phyloP scores from a whole-genome alignment of 2,888 invertebrate species.

The Pristionchus exspectatus region DNA sequence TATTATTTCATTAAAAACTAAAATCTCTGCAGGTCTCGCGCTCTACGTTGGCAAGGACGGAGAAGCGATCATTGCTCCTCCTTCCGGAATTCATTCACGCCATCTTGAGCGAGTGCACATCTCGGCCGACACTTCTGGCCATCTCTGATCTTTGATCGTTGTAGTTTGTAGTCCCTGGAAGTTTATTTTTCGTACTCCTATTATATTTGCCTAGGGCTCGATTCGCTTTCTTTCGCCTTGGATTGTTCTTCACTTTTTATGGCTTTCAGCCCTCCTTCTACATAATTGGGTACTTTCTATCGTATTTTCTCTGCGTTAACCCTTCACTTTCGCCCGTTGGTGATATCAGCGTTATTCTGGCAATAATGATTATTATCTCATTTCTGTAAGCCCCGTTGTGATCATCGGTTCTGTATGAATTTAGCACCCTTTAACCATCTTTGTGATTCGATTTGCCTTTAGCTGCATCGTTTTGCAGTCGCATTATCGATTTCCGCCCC shows the following conservation, averaged over 20 bases:
- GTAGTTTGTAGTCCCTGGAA: not conserved
- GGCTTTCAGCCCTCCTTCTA: not conserved
- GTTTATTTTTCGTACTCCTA: not conserved
- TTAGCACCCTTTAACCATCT: not conserved
- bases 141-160: conserved; percentile 50
- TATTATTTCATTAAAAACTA: no score
- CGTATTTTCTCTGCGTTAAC: not conserved
- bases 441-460: conserved; percentile 21
- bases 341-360: conserved; percentile 1
- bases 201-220: not conserved
- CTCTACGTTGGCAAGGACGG: conserved; percentile 52
- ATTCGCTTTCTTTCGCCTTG: not conserved
- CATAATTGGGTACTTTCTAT: not conserved
- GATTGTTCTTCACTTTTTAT: not conserved
- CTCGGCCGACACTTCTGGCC: conserved; percentile 29
- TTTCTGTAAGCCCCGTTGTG: not conserved
- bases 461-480: not conserved
- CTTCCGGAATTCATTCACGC: conserved; percentile 34
- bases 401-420: not conserved
- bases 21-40: conserved; percentile 43
- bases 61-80: conserved; percentile 53
- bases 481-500: not conserved
- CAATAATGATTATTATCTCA: conserved; percentile 1
- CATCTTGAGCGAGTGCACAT: conserved; percentile 47
- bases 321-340: not conserved